Base-by-base conservation (phyloP, 2,113 vertebrate species). In the Cyrtonyx montezumae region DNA sequence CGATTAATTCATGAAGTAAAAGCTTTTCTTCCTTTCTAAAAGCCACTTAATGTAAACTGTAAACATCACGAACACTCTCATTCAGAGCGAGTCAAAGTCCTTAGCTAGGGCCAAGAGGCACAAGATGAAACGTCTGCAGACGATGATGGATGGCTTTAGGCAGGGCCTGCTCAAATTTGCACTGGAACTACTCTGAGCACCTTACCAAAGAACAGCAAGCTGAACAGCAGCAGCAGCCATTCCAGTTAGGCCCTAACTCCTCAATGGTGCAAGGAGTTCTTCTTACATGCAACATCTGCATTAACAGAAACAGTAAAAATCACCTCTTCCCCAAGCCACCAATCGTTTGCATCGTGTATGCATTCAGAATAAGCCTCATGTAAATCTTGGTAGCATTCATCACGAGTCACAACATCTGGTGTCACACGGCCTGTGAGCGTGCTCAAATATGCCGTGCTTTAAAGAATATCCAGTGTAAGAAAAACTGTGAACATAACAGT, bases 11-110 rank as follows among this genome's bases (percentile, higher is more conserved):
- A 40, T 26, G 75, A 91, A 94, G 61, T 88, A 94, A 95, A 96
- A 95, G 94, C 85, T 90, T 96, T 90, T 83, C 71, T 95, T 91
- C 76, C 73, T 86, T 90, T 88, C 85, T 96, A 95, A 96, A 93
- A 94, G 94, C 83, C 49, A 75, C 91, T 92, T 96, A 91, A 84
- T 51, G 76, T 91, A 96, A 94, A 94, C 78, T 84, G 87, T 84
- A 96, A 95, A 95, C 94, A 96, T 94, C 91, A 93, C 0, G 0
- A 82, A 96, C 93, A 89, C 84, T 66, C 84, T 82, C 40, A 43
- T 89, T 84, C 55, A 91, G 66, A 36, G 49, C 37, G 25, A 90
- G 43, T 74, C 76, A 23, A 20, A 73, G 85, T 83, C 68, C 78
- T 93, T 81, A 40, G 61, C 62, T 36, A 77, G 37, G 93, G 59